Base-by-base conservation (phyloP, 2,113 vertebrate species). In the Accipiter virgatus region DNA sequence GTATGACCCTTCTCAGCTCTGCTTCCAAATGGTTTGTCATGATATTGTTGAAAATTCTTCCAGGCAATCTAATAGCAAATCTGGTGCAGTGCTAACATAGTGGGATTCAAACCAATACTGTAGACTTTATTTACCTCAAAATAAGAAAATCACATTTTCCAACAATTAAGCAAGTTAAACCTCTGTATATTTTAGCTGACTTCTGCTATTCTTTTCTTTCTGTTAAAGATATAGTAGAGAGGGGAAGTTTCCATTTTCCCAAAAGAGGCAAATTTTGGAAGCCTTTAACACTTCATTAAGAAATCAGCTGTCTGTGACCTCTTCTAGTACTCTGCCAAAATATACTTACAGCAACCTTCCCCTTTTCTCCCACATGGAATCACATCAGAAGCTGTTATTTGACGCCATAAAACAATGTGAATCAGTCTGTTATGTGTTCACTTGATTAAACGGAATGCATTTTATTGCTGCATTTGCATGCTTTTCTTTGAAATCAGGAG, bases 371-470 rank as follows among this genome's bases (percentile, higher is more conserved):
- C 36, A 52, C 62, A 80, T 58, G 45, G 45, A 79, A 58, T 95
- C 82, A 81, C 96, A 78, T 94, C 36, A 92, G 91, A 96, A 95
- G 88, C 74, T 96, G 92, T 94, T 94, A 92, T 73, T 91, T 97
- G 80, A 93, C 93, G 93, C 66, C 79, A 85, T 95, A 96, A 98
- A 97, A 18, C 65, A 94, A 72, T 93, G 90, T 88, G 95, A 94
- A 97, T 74, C 81, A 92, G 80, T 94, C 84, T 96, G 86, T 97
- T 97, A 92, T 80, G 42, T 93, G 95, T 97, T 97, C 75, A 88
- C 38, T 97, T 97, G 88, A 97, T 97, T 98, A 96, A 98, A 98
- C 0, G 7, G 87, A 93, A 85, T 97, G 90, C 95, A 93, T 97
- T 98, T 98, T 95, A 90, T 96, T 92, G 74, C 86, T 97, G 56